phyloP scores from a whole-genome alignment of 1,140 invertebrate genomes.

The Hylyphantes graminicola region DNA sequence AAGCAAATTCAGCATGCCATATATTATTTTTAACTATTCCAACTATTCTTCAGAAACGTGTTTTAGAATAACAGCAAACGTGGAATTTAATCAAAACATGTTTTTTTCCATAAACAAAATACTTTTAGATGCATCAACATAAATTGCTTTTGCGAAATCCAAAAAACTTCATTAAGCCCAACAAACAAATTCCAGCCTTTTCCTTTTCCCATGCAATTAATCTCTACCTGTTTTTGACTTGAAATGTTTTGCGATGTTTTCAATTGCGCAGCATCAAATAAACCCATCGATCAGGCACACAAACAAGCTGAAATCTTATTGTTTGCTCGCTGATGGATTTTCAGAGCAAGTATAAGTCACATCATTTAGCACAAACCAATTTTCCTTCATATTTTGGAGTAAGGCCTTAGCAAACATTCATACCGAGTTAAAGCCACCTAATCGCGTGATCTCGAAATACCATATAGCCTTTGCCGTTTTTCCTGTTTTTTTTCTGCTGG shows the following conservation, averaged over 20 bases:
- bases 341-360: constrained; percentile 16
- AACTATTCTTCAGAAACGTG: too few relatives aligned
- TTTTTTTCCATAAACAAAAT: too few relatives aligned
- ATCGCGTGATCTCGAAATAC: constrained; percentile 24
- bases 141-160: too few relatives aligned
- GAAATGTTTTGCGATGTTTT: too few relatives aligned
- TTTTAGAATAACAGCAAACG: too few relatives aligned
- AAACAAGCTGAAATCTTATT: constrained; percentile 44
- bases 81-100: too few relatives aligned
- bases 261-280: constrained; percentile 27
- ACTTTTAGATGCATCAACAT: too few relatives aligned
- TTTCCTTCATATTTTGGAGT: constrained; percentile 26
- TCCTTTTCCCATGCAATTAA: neutral
- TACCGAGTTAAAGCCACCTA: constrained; percentile 7
- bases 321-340: constrained; percentile 50
- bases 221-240: constrained; percentile 8
- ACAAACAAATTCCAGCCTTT: neutral
- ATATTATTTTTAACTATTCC: too few relatives aligned
- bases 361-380: constrained; percentile 14
- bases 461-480: neutral
- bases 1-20: too few relatives aligned
- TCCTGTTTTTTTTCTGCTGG: neutral
- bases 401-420: neutral
- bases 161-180: too few relatives aligned
- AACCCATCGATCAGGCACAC: constrained; percentile 23